phyloP scores from a whole-genome alignment of 1,140 invertebrate species.

The Dreissena rostriformis region DNA sequence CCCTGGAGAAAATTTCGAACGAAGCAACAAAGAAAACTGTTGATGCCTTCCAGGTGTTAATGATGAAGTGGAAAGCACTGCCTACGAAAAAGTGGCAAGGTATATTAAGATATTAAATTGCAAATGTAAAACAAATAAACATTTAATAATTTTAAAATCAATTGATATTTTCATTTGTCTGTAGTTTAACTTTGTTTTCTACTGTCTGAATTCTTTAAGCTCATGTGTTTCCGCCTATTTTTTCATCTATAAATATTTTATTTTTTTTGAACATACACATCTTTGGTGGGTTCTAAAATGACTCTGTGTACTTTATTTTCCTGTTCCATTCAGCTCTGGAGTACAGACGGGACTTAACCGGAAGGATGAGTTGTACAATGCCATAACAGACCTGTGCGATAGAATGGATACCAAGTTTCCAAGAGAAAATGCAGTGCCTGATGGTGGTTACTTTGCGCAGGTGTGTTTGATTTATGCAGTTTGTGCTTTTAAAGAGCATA shows the following conservation, averaged over 20 bases:
- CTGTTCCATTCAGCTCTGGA: background rate
- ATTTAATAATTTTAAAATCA: background rate
- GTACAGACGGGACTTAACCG: background rate
- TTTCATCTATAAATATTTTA: background rate
- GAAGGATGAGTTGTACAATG: slow-evolving; percentile 39
- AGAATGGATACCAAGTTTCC: background rate
- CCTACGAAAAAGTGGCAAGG: background rate
- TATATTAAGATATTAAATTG: background rate
- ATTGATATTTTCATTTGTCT: background rate
- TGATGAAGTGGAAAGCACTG: background rate
- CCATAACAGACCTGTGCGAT: slow-evolving; percentile 1
- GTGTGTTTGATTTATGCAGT: background rate
- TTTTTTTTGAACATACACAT: background rate
- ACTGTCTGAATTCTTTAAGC: background rate
- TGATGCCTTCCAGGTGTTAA: background rate
- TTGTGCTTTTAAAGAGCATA: background rate
- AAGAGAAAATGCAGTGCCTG: background rate
- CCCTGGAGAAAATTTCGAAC: background rate
- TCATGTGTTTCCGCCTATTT: background rate
- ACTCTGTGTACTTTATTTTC: background rate
- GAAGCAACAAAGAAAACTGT: background rate
- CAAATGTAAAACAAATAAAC: background rate
- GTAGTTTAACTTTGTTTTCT: background rate
- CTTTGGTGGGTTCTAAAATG: background rate
- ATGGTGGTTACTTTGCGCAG: background rate